These are phyloP conservation scores for Mesodorylaimus sp. DNA, from an alignment of 2,888 invertebrate species.

Conservation along the genomic window DNA sequence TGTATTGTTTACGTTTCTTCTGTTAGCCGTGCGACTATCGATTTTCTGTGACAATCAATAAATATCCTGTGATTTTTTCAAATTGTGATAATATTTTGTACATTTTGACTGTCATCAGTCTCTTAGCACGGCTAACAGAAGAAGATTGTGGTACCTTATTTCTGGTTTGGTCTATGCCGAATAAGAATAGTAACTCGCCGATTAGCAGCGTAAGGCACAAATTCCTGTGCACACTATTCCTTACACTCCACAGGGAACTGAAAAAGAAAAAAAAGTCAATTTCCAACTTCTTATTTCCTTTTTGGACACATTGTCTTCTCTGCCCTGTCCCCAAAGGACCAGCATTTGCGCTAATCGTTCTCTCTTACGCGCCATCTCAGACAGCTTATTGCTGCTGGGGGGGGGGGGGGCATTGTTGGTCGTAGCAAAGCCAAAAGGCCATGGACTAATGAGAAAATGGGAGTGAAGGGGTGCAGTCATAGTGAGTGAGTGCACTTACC, in stretches of 20 bases:
- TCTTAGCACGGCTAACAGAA: neutral
- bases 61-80: too few species aligned
- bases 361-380: too few species aligned
- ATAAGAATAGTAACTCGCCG: conserved; percentile 72
- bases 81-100: neutral
- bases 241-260: conserved; percentile 41
- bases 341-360: too few species aligned
- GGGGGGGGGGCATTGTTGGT: too few species aligned
- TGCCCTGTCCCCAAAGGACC: too few species aligned
- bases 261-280: conserved; percentile 7
- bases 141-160: conserved; percentile 3
- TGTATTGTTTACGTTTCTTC: neutral
- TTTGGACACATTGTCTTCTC: too few species aligned
- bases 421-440: too few species aligned
- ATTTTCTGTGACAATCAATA: too few species aligned
- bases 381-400: too few species aligned
- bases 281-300: neutral
- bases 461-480: too few species aligned
- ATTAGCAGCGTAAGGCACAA: conserved; percentile 72
- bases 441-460: too few species aligned
- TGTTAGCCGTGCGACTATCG: neutral
- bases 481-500: too few species aligned
- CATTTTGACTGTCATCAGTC: neutral
- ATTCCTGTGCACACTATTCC: conserved; percentile 87
- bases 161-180: conserved; percentile 62